These are phyloP conservation scores for Hemistola chrysoprasaria DNA, from an alignment of 2,888 invertebrate species.

Conservation along the genomic window DNA sequence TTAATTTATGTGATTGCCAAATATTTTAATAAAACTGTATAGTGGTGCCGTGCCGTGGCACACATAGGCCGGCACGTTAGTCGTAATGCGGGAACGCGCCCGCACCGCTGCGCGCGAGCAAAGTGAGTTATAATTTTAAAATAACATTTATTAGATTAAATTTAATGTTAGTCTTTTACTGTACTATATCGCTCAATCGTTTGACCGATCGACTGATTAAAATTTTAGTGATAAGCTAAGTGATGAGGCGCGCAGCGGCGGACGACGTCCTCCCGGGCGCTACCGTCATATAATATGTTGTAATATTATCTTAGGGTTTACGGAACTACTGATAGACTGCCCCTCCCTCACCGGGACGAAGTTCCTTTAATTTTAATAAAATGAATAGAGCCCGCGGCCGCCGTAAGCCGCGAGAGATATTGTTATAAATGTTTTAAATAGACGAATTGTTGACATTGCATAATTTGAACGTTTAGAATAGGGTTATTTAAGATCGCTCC, in stretches of 20 bases:
- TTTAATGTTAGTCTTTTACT: conserved; percentile 82
- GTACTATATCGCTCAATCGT: conserved; percentile 82
- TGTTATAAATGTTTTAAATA: conserved; percentile 75
- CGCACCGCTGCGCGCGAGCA: conserved; percentile 54
- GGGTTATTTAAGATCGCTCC: conserved; percentile 82
- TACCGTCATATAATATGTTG: conserved; percentile 48
- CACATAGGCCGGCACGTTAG: conserved; percentile 49
- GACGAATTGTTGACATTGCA: conserved; percentile 78
- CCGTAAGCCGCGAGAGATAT: conserved; percentile 49
- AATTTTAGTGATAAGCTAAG: conserved; percentile 82
- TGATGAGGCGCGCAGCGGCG: conserved; percentile 48
- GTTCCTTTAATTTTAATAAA: conserved; percentile 61
- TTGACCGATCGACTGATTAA: conserved; percentile 83
- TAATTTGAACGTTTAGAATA: conserved; percentile 80
- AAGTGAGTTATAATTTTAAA: conserved; percentile 80
- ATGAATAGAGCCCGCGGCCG: conserved; percentile 38
- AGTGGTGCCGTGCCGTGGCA: conserved; percentile 59
- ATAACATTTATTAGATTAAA: conserved; percentile 81
- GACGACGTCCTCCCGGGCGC: conserved; percentile 7
- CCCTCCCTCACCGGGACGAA: conserved; percentile 37
- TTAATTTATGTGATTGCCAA: conserved; percentile 82
- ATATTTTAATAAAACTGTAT: conserved; percentile 77
- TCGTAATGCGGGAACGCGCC: conserved; percentile 44
- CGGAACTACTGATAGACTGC: conserved; percentile 60
- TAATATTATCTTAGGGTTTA: conserved; percentile 65